Evolutionary conservation across 2,113 vertebrate species (phyloP).

Genomic region (Ginglymostoma cirratum): DNA sequence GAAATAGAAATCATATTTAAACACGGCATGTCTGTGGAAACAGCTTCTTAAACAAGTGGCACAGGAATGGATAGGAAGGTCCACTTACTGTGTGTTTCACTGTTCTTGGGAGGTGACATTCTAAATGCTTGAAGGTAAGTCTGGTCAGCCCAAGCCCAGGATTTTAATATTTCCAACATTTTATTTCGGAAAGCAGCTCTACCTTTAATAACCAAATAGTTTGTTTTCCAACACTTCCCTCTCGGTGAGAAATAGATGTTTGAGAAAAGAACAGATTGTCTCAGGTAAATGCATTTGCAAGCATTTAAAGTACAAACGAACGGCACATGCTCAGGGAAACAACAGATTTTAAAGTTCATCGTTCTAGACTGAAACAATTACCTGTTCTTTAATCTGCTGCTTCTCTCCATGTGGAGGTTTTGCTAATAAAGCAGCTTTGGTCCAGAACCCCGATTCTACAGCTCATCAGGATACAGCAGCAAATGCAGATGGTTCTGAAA

Average conservation of each 20-base stretch:
- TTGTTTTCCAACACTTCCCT: background rate
- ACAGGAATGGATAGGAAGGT: background rate
- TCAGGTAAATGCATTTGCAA: constrained; percentile 14
- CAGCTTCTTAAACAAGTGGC: background rate
- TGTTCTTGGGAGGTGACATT: background rate
- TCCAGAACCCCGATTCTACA: constrained; percentile 24
- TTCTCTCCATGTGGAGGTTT: background rate
- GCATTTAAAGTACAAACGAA: background rate
- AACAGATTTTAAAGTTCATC: background rate
- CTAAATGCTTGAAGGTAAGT: background rate
- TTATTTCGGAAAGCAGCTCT: background rate
- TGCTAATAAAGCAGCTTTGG: background rate
- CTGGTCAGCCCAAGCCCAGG: background rate
- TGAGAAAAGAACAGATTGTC: background rate
- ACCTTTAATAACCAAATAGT: background rate
- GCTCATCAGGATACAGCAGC: background rate
- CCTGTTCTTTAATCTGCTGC: background rate
- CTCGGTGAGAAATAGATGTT: background rate
- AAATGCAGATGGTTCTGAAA: background rate
- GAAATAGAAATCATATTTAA: background rate
- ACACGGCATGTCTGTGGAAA: background rate
- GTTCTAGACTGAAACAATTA: background rate
- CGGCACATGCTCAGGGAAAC: background rate
- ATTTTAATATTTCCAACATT: background rate
- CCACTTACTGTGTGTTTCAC: background rate